Conservation (phyloP, 2,888 invertebrate genomes). For the Parnassius smintheus region DNA sequence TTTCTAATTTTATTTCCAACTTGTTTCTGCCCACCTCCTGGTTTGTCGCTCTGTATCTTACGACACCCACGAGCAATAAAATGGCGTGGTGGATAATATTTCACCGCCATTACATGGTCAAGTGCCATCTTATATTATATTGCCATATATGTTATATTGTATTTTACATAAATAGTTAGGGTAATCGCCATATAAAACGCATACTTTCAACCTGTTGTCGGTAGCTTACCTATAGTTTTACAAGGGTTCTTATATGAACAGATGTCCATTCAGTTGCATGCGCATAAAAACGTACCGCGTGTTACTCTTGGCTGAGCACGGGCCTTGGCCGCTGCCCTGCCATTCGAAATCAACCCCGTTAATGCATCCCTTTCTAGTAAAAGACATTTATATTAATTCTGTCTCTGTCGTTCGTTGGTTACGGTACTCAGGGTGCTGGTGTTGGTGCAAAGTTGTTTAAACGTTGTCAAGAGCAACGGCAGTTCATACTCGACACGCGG, state of each 20-base stretch:
- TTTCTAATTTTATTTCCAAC: too few relatives aligned
- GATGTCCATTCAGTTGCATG: constrained; percentile 63
- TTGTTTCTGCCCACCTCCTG: too few relatives aligned
- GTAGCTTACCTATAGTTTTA: constrained; percentile 21
- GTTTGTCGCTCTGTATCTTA: too few relatives aligned
- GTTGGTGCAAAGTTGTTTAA: constrained; percentile 70
- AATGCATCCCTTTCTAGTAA: constrained; percentile 51
- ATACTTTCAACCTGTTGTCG: constrained; percentile 17
- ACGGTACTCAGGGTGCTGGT: constrained; percentile 56
- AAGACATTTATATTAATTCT: constrained; percentile 36
- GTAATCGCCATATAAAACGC: neutral
- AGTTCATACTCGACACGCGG: constrained; percentile 65
- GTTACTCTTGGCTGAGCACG: constrained; percentile 74
- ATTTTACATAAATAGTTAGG: too few relatives aligned
- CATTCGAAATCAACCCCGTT: constrained; percentile 61
- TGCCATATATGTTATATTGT: too few relatives aligned
- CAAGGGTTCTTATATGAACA: constrained; percentile 47
- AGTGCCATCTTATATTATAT: too few relatives aligned
- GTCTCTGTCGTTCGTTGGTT: constrained; percentile 54
- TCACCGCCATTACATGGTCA: too few relatives aligned
- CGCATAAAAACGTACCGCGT: constrained; percentile 50
- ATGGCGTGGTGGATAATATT: too few relatives aligned
- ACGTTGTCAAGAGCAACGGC: constrained; percentile 74
- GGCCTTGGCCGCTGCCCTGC: constrained; percentile 54
- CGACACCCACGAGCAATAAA: too few relatives aligned